phyloP scores from a whole-genome alignment of 2,113 vertebrate species.

The Cyphomyrus plagiostoma region DNA sequence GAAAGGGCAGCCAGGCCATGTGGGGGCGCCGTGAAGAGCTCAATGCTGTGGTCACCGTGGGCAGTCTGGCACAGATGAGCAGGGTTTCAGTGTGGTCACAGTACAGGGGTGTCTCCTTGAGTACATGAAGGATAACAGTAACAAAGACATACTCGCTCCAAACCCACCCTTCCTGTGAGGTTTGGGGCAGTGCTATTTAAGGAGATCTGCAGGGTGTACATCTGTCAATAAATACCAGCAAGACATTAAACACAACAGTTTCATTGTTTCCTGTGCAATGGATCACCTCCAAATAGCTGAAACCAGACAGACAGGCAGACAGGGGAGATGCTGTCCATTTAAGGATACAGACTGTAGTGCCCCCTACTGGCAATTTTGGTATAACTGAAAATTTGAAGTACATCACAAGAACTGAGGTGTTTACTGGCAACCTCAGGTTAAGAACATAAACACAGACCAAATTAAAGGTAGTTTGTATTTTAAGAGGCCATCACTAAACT shows the following conservation, averaged over 20 bases:
- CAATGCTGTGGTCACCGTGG: background rate
- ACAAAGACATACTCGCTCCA: background rate
- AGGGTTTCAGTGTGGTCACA: background rate
- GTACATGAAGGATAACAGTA: background rate
- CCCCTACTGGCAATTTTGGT: background rate
- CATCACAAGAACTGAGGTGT: background rate
- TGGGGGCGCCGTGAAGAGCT: background rate
- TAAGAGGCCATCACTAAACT: background rate
- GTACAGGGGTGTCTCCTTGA: background rate
- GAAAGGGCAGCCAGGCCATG: background rate
- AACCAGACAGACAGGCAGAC: background rate
- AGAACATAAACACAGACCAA: background rate
- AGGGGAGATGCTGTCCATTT: background rate
- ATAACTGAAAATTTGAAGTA: background rate
- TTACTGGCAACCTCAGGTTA: background rate
- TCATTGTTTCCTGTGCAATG: slow-evolving; percentile 8
- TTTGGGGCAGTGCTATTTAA: slow-evolving; percentile 1
- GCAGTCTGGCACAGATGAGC: background rate
- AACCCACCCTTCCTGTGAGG: background rate
- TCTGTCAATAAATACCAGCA: background rate
- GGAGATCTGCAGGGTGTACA: background rate
- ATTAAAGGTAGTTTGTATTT: background rate
- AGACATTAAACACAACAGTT: background rate
- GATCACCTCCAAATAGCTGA: background rate
- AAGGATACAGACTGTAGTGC: background rate